phyloP scores from a whole-genome alignment of 1,140 invertebrate species.

The Hylaeus volcanicus region DNA sequence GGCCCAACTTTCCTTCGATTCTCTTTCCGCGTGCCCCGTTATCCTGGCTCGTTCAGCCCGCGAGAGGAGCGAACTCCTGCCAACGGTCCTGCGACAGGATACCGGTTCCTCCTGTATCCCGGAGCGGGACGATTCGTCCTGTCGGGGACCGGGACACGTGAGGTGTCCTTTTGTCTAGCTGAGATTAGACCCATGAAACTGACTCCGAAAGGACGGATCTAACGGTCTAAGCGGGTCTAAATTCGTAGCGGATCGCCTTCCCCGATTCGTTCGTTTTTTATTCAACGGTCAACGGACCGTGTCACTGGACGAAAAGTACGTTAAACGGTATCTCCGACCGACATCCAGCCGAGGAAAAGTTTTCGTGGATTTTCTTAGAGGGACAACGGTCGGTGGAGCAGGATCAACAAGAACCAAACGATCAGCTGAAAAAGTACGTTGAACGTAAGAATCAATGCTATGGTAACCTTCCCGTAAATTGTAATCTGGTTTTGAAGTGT shows the following conservation, averaged over 20 bases:
- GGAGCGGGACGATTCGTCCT: slow-evolving; percentile 75
- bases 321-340: neutral
- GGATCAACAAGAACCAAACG: neutral
- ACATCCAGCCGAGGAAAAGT: neutral
- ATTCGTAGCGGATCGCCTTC: slow-evolving; percentile 63
- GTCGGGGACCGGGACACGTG: slow-evolving; percentile 24
- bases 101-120: slow-evolving; percentile 76
- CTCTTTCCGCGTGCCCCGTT: slow-evolving; percentile 49
- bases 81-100: slow-evolving; percentile 79
- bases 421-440: neutral
- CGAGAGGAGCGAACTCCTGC: slow-evolving; percentile 34
- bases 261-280: slow-evolving; percentile 27
- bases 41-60: slow-evolving; percentile 50
- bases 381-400: neutral
- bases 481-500: too few species aligned
- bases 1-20: slow-evolving; percentile 54
- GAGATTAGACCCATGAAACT: slow-evolving; percentile 62
- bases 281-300: slow-evolving; percentile 1
- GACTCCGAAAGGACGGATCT: slow-evolving; percentile 57
- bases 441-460: neutral
- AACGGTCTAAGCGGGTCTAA: slow-evolving; percentile 66
- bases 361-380: neutral
- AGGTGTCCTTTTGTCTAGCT: slow-evolving; percentile 52
- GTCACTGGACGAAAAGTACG: neutral
- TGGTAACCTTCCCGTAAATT: too few species aligned